Base-by-base conservation (phyloP, 30 jellyfish, hydroid and myxozoan genomes). In the Aurelia aurita complex sp. Pacific region DNA sequence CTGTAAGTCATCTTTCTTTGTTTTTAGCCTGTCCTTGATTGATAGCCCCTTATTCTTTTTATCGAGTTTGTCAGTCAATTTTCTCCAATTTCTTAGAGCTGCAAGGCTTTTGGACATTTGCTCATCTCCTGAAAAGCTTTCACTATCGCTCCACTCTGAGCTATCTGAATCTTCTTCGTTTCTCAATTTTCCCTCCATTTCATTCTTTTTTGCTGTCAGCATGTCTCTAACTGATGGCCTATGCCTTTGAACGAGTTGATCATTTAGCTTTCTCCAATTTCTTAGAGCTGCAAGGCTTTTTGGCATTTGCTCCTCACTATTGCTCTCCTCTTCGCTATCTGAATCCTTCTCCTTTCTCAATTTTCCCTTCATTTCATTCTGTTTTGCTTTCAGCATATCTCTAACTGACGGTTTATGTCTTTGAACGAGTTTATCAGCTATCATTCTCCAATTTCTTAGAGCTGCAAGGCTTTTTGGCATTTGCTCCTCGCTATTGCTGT, bases 61-160 rank as follows among this genome's bases (percentile, higher is more conserved):
- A 38, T 1, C 55, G 9, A 73, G 8, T 43, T 73, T 73, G 4
- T 11, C 13, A 4, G 42, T 67, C 5, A 73, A 0, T 17, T 1
- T 40, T 73, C 34, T 29, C 82, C 82, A 73, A 70, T 73, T 73
- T 50, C 43, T 18, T 10, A 73, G 29, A 17, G 82, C 68, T 17
- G 14, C 57, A 46, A 46, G 57, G 57, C 57, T 46, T 46, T 9
- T 46, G 6, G 57, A 46, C 14, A 46, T 46, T 46, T 46, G 14
- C 57, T 46, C 15, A 5, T 9, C 57, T 7, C 2, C 57, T 0
- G 14, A 46, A 46, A 9, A 46, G 12, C 69, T 14, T 16, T 50
- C 69, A 8, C 12, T 50, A 3, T 35, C 34, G 18, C 18, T 35
- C 51, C 18, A 34, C 7, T 10, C 15, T 5, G 16, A 23, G 34